phyloP scores from a whole-genome alignment of 2,888 invertebrate genomes.

The Pheosia tremula region DNA sequence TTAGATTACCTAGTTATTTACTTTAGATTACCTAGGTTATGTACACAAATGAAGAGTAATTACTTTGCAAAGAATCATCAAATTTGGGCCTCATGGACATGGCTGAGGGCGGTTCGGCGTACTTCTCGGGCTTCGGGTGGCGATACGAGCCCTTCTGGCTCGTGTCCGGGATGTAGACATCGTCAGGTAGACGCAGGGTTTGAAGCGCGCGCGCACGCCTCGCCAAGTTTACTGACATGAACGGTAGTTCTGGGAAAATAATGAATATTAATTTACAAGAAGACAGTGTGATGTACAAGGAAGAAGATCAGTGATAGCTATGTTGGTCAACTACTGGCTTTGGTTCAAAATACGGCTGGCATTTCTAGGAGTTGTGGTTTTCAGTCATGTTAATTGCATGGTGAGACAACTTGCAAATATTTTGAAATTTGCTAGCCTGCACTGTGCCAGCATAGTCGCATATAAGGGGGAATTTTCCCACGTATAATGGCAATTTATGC shows the following conservation, averaged over 20 bases:
- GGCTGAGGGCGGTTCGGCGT: constrained; percentile 56
- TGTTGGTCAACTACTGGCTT: no score
- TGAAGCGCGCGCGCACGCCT: constrained; percentile 74
- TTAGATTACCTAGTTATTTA: no score
- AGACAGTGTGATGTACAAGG: no score
- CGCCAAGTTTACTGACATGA: constrained; percentile 75
- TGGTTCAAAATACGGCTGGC: no score
- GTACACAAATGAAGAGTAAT: constrained; percentile 23
- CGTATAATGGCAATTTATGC: no score
- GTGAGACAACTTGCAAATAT: no score
- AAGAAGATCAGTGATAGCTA: no score
- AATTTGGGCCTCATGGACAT: constrained; percentile 67
- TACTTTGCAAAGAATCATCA: constrained; percentile 63
- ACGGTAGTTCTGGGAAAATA: constrained; percentile 62
- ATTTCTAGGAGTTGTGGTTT: no score
- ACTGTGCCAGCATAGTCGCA: no score
- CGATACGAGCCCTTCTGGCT: constrained; percentile 65
- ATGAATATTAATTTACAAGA: background rate
- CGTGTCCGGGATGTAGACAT: constrained; percentile 70
- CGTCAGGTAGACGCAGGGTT: constrained; percentile 71
- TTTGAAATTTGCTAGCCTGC: no score
- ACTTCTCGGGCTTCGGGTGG: constrained; percentile 63
- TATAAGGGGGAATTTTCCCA: no score
- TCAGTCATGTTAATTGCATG: no score
- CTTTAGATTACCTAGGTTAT: background rate